Evolutionary conservation across 2,113 vertebrate genomes (phyloP), one percentile per base, ranked within the genome.

Genomic region (Pelodiscus sinensis): DNA sequence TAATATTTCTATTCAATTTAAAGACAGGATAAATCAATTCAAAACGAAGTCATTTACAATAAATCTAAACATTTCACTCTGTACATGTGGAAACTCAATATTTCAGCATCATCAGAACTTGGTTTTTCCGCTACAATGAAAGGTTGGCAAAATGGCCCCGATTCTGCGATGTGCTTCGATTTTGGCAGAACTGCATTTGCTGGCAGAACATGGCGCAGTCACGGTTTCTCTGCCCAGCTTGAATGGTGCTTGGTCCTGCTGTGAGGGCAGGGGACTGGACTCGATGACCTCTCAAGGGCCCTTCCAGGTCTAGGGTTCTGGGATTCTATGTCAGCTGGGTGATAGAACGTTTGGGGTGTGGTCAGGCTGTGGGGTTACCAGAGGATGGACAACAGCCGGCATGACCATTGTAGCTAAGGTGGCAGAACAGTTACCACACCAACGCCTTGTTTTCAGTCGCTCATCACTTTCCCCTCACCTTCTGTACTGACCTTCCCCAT

Each of bases 111-210:
- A 31, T 38, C 55, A 8, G 68, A 73, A 71, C 4, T 86, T 0
- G 8, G 95, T 91, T 93, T 93, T 95, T 92, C 88, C 71, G 10
- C 57, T 62, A 75, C 57, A 27, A 15, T 38, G 92, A 94, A 92
- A 91, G 91, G 78, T 80, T 54, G 82, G 16, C 8, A 10, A 71
- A 71, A 35, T 35, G 65, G 65, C n/a, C 51, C 68, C 0, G 5
- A 1, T 5, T n/a, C 2, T 21, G 82, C 82, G 85, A 57, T 4
- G 15, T 58, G n/a, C 55, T 81, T 44, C 14, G 7, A 0, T 85
- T 90, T 56, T 87, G 14, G 14, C 1, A 87, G 31, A 89, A 90
- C 81, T 0, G 31, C 55, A 1, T 3, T 79, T 60, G 83, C 51
- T 5, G 1, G 2, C 78, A 82, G 87, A 82, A 91, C 35, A 7